These are phyloP conservation scores for Petaurus breviceps DNA, from an alignment of 2,113 vertebrate species.

Conservation along the genomic window DNA sequence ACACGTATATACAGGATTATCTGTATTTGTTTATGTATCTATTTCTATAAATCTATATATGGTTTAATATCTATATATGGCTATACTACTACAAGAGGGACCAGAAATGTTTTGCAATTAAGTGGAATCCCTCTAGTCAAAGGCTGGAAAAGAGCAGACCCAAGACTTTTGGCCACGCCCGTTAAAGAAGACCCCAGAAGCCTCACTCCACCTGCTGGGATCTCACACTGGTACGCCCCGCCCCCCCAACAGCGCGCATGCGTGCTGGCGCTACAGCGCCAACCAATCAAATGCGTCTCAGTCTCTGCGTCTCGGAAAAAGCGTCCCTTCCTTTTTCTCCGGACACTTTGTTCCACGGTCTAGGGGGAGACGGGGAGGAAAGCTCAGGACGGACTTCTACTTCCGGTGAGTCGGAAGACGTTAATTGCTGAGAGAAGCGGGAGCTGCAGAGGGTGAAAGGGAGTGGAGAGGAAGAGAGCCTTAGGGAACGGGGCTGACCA, in stretches of 20 bases:
- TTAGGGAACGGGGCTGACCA: too few relatives aligned
- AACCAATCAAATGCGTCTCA: neutral
- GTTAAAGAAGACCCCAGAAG: neutral
- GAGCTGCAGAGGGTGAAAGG: too few relatives aligned
- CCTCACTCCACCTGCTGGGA: too few relatives aligned
- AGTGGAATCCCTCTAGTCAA: neutral
- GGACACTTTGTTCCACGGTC: slow-evolving; percentile 24
- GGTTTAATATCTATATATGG: too few relatives aligned
- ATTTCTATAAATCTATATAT: too few relatives aligned
- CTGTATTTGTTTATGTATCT: too few relatives aligned
- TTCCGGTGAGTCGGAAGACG: too few relatives aligned
- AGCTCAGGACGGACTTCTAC: slow-evolving; percentile 22
- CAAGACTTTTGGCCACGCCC: neutral
- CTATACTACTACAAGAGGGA: too few relatives aligned
- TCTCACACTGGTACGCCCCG: too few relatives aligned
- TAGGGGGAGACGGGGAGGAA: neutral
- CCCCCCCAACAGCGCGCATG: fast-evolving
- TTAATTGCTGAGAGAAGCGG: too few relatives aligned
- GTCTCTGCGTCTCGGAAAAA: neutral
- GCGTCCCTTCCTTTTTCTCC: neutral
- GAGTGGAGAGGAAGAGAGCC: too few relatives aligned
- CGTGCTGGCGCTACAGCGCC: neutral
- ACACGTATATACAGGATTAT: too few relatives aligned
- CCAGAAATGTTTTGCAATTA: neutral
- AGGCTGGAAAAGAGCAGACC: neutral